Percentiles rank a stretch among this genome's conserved stretches.
These are phyloP conservation scores for Orthosia gothica DNA, from an alignment of 2,888 invertebrate genomes.

Conservation along the genomic window DNA sequence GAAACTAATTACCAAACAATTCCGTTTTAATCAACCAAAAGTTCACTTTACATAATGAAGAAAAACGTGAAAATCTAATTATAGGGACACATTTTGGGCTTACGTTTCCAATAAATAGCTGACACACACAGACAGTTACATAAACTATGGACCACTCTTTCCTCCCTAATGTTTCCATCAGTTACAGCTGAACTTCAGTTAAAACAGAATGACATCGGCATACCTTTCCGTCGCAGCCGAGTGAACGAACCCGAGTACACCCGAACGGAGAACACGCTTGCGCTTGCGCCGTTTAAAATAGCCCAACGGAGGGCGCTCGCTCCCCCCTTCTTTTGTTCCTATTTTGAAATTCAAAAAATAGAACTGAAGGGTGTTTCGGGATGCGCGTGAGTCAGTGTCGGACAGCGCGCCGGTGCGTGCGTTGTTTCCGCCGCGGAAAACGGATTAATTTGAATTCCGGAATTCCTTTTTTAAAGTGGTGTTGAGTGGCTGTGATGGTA, in stretches of 20 bases:
- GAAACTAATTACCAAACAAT: constrained; percentile 26
- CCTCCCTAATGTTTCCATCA: constrained; percentile 66
- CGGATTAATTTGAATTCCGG: constrained; percentile 68
- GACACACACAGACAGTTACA: constrained; percentile 67
- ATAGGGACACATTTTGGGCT: constrained; percentile 54
- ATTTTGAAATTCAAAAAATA: constrained; percentile 89
- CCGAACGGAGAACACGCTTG: constrained; percentile 50
- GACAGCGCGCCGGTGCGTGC: constrained; percentile 86
- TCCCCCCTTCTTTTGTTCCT: constrained; percentile 91
- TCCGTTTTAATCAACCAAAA: constrained; percentile 14
- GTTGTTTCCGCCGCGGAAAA: constrained; percentile 75
- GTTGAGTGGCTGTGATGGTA: constrained; percentile 69
- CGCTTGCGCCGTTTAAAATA: constrained; percentile 86
- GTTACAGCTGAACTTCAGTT: constrained; percentile 69
- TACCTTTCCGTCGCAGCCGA: constrained; percentile 76
- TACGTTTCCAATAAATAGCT: constrained; percentile 60
- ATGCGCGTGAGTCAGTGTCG: constrained; percentile 89
- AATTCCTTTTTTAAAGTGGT: constrained; percentile 69
- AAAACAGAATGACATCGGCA: constrained; percentile 70
- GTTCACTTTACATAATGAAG: constrained; percentile 29
- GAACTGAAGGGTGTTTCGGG: constrained; percentile 87
- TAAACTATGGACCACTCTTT: constrained; percentile 63
- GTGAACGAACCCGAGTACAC: constrained; percentile 85
- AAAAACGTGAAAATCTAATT: constrained; percentile 51
- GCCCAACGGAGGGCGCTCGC: constrained; percentile 87